phyloP scores from a whole-genome alignment of 2,797 vertebrate species.

The Gymnothorax javanicus region DNA sequence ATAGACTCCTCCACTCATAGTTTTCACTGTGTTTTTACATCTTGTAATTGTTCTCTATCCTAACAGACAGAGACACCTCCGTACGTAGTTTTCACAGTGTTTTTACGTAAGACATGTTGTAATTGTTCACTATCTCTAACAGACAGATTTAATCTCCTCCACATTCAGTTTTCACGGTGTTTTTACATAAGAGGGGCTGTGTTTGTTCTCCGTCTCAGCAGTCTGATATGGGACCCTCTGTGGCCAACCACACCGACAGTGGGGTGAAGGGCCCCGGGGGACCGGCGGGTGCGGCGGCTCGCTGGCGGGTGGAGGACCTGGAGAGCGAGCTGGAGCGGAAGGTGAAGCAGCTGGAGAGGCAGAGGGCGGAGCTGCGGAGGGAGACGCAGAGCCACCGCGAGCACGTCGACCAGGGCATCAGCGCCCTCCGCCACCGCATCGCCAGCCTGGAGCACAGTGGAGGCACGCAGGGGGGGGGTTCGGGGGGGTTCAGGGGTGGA shows the following conservation, averaged over 20 bases:
- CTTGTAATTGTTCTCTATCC: too few species aligned
- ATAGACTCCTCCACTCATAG: too few species aligned
- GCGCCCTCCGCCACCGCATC: conserved; percentile 81
- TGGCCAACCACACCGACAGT: conserved; percentile 71
- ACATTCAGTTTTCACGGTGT: not conserved
- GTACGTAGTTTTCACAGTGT: too few species aligned
- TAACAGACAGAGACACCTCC: too few species aligned
- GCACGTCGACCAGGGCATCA: conserved; percentile 83
- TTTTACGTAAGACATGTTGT: too few species aligned
- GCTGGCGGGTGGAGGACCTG: conserved; percentile 85
- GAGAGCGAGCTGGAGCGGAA: conserved; percentile 91
- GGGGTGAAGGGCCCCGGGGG: conserved; percentile 47
- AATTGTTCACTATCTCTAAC: too few species aligned
- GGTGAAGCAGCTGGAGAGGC: conserved; percentile 88
- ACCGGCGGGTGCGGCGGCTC: conserved; percentile 55
- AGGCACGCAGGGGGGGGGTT: conserved; percentile 32
- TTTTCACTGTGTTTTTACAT: too few species aligned
- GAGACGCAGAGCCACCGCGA: conserved; percentile 80
- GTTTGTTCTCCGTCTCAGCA: conserved; percentile 52
- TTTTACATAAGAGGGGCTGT: not conserved
- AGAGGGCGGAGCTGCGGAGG: conserved; percentile 78
- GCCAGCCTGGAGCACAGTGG: conserved; percentile 85
- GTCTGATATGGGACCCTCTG: conserved; percentile 83
- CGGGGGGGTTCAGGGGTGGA: not conserved
- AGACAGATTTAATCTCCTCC: too few species aligned